Percentiles rank a stretch among this genome's conserved stretches.
These are phyloP conservation scores for Scaptomyza tumidula DNA, from an alignment of 2,888 invertebrate genomes.

Conservation along the genomic window DNA sequence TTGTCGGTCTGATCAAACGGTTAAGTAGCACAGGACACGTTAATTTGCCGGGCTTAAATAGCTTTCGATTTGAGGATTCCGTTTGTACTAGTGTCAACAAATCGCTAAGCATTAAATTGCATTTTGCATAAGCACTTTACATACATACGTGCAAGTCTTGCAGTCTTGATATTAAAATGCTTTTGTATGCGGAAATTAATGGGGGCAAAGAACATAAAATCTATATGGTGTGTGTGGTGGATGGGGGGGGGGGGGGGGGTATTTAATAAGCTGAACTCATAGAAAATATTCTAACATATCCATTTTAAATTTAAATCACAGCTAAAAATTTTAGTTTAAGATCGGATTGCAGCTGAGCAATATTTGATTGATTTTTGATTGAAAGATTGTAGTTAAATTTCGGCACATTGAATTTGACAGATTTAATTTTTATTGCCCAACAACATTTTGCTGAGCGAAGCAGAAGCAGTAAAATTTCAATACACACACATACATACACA, in stretches of 20 bases:
- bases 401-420: not conserved
- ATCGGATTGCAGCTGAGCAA: not conserved
- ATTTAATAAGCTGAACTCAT: not conserved
- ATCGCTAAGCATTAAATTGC: constrained; percentile 70
- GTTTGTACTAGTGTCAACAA: constrained; percentile 69
- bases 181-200: constrained; percentile 20
- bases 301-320: not conserved
- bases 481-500: constrained; percentile 31
- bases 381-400: constrained; percentile 29
- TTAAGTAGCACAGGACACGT: constrained; percentile 49
- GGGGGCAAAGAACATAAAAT: no score
- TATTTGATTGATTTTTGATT: constrained; percentile 12
- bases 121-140: constrained; percentile 66
- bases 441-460: constrained; percentile 53
- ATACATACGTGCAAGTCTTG: constrained; percentile 5
- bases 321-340: not conserved
- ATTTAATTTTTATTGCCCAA: constrained; percentile 2
- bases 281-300: not conserved
- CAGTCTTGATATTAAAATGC: constrained; percentile 15
- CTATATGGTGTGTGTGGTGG: no score
- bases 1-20: constrained; percentile 52
- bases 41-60: constrained; percentile 59
- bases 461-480: constrained; percentile 18
- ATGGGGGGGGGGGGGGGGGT: no score
- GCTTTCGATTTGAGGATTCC: constrained; percentile 37